These are phyloP conservation scores for Muntiacus muntjak DNA, from an alignment of 2,113 vertebrate species.

Conservation along the genomic window DNA sequence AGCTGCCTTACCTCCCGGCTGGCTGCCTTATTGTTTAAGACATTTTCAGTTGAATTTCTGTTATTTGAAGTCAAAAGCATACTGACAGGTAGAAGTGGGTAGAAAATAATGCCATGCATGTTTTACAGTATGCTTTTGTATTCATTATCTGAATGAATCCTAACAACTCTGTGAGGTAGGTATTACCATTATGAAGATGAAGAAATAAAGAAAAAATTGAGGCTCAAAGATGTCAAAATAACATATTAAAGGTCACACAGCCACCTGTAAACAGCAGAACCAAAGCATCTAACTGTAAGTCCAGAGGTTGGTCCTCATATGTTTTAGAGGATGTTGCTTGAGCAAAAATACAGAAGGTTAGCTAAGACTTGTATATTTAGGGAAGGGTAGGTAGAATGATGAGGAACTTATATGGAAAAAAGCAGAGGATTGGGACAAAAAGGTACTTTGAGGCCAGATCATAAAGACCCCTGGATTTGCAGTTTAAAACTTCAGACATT, in stretches of 20 bases:
- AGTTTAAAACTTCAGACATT: not conserved
- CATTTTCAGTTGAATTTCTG: constrained; percentile 39
- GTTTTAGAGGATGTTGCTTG: not conserved
- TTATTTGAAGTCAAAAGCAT: constrained; percentile 52
- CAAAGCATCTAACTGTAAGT: not conserved
- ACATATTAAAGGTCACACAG: constrained; percentile 7
- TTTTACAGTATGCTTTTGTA: not conserved
- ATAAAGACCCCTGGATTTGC: not conserved
- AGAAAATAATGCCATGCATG: constrained; percentile 47
- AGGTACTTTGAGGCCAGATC: not conserved
- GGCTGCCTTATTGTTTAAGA: constrained; percentile 38
- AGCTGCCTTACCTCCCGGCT: not conserved
- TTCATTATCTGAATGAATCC: constrained; percentile 26
- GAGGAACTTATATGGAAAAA: not conserved
- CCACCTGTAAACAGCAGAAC: constrained; percentile 1
- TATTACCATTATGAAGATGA: constrained; percentile 18
- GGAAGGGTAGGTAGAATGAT: not conserved
- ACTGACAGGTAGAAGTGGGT: constrained; percentile 5
- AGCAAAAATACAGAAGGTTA: not conserved
- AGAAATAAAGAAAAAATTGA: not conserved
- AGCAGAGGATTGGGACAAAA: not conserved
- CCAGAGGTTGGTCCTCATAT: not conserved
- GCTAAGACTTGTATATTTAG: not conserved
- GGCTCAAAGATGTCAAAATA: constrained; percentile 35
- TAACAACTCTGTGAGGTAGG: constrained; percentile 1